A percentile compares a stretch with the other conserved stretches of the same genome.
These are phyloP conservation scores for Melanotaenia boesemani DNA, from an alignment of 2,797 vertebrate species.

Conservation along the genomic window DNA sequence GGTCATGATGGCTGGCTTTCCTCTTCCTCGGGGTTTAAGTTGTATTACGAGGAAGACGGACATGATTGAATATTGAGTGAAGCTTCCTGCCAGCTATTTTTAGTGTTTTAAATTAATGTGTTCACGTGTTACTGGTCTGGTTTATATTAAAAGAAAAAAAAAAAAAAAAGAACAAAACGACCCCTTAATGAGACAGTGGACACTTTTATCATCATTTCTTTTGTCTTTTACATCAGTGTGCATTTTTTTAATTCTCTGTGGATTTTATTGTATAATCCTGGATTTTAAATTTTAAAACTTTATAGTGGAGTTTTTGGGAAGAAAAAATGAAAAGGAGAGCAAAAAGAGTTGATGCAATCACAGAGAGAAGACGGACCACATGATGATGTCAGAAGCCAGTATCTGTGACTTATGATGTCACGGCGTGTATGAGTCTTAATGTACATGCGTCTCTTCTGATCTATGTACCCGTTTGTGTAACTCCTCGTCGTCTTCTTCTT, in stretches of 20 bases:
- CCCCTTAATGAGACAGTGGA: constrained; percentile 34
- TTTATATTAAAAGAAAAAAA: no score
- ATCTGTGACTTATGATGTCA: constrained; percentile 80
- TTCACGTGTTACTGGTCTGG: constrained; percentile 59
- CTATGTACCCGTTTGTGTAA: constrained; percentile 43
- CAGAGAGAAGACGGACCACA: constrained; percentile 77
- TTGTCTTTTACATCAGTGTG: constrained; percentile 47
- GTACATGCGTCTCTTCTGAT: constrained; percentile 71
- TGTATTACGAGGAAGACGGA: constrained; percentile 39
- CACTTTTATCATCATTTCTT: constrained; percentile 43
- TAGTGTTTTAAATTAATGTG: constrained; percentile 47
- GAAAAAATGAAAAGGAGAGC: constrained; percentile 10
- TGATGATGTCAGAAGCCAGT: constrained; percentile 79
- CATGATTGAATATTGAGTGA: constrained; percentile 40
- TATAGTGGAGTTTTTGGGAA: constrained; percentile 64
- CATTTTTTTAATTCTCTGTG: constrained; percentile 70
- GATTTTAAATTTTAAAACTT: constrained; percentile 77
- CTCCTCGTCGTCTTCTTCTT: constrained; percentile 41
- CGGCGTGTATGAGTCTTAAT: constrained; percentile 68
- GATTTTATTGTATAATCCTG: constrained; percentile 72
- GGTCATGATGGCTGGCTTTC: constrained; percentile 26
- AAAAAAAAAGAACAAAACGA: neutral
- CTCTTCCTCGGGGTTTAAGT: constrained; percentile 5
- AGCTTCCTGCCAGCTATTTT: constrained; percentile 60
- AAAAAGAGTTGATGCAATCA: constrained; percentile 77